Evolutionary conservation across 2,888 invertebrate genomes (phyloP).

Genomic region (Sipha maydis): DNA sequence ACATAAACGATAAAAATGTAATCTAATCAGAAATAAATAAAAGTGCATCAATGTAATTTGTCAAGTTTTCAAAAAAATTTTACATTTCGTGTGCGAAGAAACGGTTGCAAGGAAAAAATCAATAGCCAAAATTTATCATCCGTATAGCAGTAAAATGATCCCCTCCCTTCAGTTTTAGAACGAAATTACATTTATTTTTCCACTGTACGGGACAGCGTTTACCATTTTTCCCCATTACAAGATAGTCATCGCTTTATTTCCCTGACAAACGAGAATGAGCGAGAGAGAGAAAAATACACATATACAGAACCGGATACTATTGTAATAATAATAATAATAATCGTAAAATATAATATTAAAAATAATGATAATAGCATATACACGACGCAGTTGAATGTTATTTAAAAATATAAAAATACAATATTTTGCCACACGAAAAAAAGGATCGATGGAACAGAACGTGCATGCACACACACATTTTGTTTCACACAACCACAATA

Average conservation of each 20-base stretch:
- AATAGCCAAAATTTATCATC: slow-evolving; percentile 57
- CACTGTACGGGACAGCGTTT: slow-evolving; percentile 48
- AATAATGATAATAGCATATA: slow-evolving; percentile 52
- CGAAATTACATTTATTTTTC: slow-evolving; percentile 60
- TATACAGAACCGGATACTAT: slow-evolving; percentile 51
- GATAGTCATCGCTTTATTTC: slow-evolving; percentile 60
- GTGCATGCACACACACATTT: slow-evolving; percentile 59
- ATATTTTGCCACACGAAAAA: slow-evolving; percentile 54
- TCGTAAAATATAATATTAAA: slow-evolving; percentile 62
- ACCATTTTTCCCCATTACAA: slow-evolving; percentile 61
- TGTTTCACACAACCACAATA: slow-evolving; percentile 60
- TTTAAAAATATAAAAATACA: slow-evolving; percentile 58
- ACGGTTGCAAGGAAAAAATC: slow-evolving; percentile 26
- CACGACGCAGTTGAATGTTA: slow-evolving; percentile 52
- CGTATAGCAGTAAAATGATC: slow-evolving; percentile 52
- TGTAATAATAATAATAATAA: slow-evolving; percentile 55
- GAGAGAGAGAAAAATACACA: slow-evolving; percentile 24
- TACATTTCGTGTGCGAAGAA: neutral
- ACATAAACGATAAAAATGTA: neutral
- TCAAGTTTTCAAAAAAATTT: neutral
- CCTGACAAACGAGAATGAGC: slow-evolving; percentile 42
- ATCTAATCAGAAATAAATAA: neutral
- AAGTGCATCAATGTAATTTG: neutral
- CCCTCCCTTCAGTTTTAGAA: slow-evolving; percentile 16
- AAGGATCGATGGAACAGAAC: slow-evolving; percentile 60